Evolutionary conservation across 2,888 invertebrate genomes (phyloP).

Genomic region (Hypselothyrea guttata): DNA sequence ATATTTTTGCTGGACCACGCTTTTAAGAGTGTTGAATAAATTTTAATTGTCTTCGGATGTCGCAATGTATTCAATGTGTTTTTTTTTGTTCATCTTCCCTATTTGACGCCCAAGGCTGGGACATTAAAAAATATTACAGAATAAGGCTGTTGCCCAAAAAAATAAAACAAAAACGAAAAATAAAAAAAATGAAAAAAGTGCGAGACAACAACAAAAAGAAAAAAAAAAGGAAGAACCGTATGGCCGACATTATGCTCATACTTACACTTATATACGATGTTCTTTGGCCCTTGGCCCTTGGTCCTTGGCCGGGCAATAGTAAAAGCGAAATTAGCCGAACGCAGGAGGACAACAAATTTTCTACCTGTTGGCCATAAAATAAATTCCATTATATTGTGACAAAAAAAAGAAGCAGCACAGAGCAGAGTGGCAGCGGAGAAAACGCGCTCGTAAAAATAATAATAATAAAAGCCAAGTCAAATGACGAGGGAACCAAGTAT

Average conservation of each 20-base stretch:
- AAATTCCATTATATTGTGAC: slow-evolving; percentile 72
- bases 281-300: slow-evolving; percentile 47
- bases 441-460: slow-evolving; percentile 70
- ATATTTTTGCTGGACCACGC: slow-evolving; percentile 47
- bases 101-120: slow-evolving; percentile 53
- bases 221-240: slow-evolving; percentile 29
- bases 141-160: slow-evolving; percentile 23
- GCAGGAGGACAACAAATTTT: slow-evolving; percentile 70
- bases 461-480: slow-evolving; percentile 74
- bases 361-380: slow-evolving; percentile 80
- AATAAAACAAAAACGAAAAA: slow-evolving; percentile 6
- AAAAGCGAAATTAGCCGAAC: slow-evolving; percentile 73
- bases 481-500: slow-evolving; percentile 50
- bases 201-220: slow-evolving; percentile 5
- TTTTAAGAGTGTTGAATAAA: slow-evolving; percentile 68
- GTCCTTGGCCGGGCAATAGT: slow-evolving; percentile 57
- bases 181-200: not conserved
- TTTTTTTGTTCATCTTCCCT: slow-evolving; percentile 28
- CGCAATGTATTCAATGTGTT: slow-evolving; percentile 45
- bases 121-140: slow-evolving; percentile 66
- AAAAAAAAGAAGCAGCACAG: slow-evolving; percentile 32
- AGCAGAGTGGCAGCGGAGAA: slow-evolving; percentile 9
- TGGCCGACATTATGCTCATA: slow-evolving; percentile 53
- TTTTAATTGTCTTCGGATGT: slow-evolving; percentile 75
- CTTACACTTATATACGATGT: slow-evolving; percentile 46